These are phyloP conservation scores for Sceloporus undulatus DNA, from an alignment of 2,113 vertebrate genomes.

Conservation along the genomic window DNA sequence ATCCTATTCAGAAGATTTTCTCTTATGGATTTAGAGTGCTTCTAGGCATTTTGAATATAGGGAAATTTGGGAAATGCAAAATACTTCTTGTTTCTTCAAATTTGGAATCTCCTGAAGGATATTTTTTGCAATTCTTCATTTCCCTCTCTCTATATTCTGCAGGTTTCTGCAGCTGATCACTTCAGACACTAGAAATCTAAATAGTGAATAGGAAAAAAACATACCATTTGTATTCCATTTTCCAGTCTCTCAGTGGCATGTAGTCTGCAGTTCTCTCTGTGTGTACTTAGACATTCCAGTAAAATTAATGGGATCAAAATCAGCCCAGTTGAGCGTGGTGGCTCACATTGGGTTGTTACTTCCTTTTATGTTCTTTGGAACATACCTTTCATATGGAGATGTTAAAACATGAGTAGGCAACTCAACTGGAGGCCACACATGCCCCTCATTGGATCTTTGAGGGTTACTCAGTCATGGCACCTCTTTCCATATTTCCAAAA, in stretches of 20 bases:
- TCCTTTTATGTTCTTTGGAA: neutral
- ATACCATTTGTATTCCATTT: neutral
- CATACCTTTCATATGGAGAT: neutral
- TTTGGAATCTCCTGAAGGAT: neutral
- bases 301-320: too few relatives aligned
- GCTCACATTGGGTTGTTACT: neutral
- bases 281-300: neutral
- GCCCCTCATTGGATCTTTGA: too few relatives aligned
- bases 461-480: too few relatives aligned
- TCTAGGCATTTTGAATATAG: neutral
- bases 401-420: too few relatives aligned
- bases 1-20: neutral
- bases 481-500: too few relatives aligned
- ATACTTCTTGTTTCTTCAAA: neutral
- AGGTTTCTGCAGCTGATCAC: neutral
- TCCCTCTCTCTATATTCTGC: neutral
- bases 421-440: too few relatives aligned
- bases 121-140: neutral
- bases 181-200: neutral
- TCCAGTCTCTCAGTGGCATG: neutral
- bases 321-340: neutral
- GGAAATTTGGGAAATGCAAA: neutral
- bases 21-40: neutral
- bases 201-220: neutral
- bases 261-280: neutral